These are phyloP conservation scores for Frankliniella intonsa DNA, from an alignment of 2,888 invertebrate species.

Conservation along the genomic window DNA sequence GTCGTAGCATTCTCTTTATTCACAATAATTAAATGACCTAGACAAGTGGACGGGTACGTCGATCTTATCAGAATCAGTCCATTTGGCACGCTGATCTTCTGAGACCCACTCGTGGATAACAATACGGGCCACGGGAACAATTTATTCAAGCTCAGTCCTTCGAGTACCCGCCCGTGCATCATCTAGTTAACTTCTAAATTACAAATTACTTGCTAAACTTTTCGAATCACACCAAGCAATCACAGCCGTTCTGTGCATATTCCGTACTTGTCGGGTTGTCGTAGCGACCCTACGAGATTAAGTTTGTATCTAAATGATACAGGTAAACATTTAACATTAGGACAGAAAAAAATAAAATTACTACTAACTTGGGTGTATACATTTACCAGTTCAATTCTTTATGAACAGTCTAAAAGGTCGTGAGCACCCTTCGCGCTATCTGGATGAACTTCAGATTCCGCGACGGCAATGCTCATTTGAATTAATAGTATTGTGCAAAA, in stretches of 20 bases:
- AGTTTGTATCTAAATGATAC: background rate
- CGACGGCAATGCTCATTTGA: too few species aligned
- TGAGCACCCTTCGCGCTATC: too few species aligned
- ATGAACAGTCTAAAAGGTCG: background rate
- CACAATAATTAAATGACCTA: too few species aligned
- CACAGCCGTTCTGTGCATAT: slow-evolving; percentile 6
- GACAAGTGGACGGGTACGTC: too few species aligned
- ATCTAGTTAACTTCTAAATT: background rate
- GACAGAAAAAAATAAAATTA: background rate
- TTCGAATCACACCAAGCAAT: slow-evolving; percentile 4
- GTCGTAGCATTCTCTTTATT: too few species aligned
- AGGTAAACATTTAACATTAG: background rate
- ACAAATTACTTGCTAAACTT: background rate
- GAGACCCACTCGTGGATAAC: too few species aligned
- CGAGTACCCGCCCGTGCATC: background rate
- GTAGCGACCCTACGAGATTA: background rate
- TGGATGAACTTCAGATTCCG: too few species aligned
- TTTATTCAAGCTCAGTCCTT: background rate
- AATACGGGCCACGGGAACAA: too few species aligned
- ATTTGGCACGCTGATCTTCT: too few species aligned
- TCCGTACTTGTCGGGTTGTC: background rate
- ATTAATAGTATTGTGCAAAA: too few species aligned
- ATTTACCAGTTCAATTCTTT: background rate
- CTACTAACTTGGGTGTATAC: background rate
- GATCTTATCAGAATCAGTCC: too few species aligned